Evolutionary conservation across 2,888 invertebrate genomes (phyloP), one percentile per base, ranked within the genome.

Genomic region (Pardosa pseudoannulata): DNA sequence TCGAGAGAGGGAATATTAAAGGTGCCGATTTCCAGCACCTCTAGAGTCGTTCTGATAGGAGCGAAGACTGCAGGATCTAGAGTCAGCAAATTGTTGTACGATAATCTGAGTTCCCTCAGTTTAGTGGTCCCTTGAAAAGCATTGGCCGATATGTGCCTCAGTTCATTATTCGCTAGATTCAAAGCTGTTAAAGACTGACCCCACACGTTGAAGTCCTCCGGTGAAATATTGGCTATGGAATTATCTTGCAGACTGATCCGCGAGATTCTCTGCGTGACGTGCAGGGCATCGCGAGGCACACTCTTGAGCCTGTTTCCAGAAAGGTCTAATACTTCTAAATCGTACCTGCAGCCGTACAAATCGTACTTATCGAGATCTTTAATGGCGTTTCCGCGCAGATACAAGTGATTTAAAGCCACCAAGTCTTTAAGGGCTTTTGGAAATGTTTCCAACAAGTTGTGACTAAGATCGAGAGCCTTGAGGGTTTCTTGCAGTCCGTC

Each of bases 101-200:
- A 90, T 13, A 92, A 74, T 2, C 90, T 90, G 31, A 91, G 88
- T 81, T 91, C 90, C 64, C 90, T 89, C 19, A 92, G 87, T 32
- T 90, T 89, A 0, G 95, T 94, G 85, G 97, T 93, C 90, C 96
- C 95, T 86, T 94, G 93, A 91, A 97, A 96, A 23, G 96, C 95
- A 90, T 95, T 94, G 31, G 94, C 94, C 91, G 96, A 95, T 89
- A 98, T 94, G 90, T 95, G 95, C 90, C 95, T 94, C 88, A 98
- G 94, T 90, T 96, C 95, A 92, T 98, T 98, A 92, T 97, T 97
- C 91, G 97, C 97, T 89, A 98, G 93, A 92, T 96, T 96, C 89
- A 98, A 94, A 92, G 97, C 97, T 90, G 95, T 95, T 89, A 98
- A 93, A 89, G 95, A 95, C 82, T 93, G 93, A 32, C 96, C 95